These are phyloP conservation scores for Apostichopus leukothele DNA, from an alignment of 53 echinoderm and acorn worm genomes.

Conservation along the genomic window DNA sequence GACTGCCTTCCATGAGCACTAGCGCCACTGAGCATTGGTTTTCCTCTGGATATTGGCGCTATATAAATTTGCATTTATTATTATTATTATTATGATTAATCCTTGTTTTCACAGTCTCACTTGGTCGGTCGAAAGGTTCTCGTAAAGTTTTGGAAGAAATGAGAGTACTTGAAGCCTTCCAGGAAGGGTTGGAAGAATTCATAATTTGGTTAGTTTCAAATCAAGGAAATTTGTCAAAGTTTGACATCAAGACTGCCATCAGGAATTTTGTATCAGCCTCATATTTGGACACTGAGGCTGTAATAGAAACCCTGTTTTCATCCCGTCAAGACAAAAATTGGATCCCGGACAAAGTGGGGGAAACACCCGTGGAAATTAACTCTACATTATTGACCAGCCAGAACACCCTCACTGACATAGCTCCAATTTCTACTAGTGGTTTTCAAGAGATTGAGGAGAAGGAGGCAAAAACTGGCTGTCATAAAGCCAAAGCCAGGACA, in stretches of 20 bases:
- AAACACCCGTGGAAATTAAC: no score
- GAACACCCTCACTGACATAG: no score
- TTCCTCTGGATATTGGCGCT: no score
- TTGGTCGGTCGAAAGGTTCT: background rate
- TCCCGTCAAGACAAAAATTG: background rate
- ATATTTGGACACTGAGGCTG: background rate
- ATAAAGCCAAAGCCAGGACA: background rate
- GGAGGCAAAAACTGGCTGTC: background rate
- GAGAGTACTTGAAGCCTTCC: constrained; percentile 12
- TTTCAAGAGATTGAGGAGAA: background rate
- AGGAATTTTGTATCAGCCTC: background rate
- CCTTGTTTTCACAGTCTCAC: background rate
- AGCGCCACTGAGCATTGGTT: no score
- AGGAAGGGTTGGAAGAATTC: constrained; percentile 44
- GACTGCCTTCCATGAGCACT: no score
- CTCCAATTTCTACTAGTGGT: background rate
- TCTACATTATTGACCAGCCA: no score
- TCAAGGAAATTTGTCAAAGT: background rate
- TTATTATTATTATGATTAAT: no score
- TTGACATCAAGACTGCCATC: constrained; percentile 11
- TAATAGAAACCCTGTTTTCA: background rate
- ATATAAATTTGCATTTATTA: no score
- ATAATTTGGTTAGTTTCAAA: constrained; percentile 31
- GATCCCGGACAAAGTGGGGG: no score
- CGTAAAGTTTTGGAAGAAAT: background rate